These are phyloP conservation scores for Megaceryle maxima DNA, from an alignment of 2,113 vertebrate genomes.

Conservation along the genomic window DNA sequence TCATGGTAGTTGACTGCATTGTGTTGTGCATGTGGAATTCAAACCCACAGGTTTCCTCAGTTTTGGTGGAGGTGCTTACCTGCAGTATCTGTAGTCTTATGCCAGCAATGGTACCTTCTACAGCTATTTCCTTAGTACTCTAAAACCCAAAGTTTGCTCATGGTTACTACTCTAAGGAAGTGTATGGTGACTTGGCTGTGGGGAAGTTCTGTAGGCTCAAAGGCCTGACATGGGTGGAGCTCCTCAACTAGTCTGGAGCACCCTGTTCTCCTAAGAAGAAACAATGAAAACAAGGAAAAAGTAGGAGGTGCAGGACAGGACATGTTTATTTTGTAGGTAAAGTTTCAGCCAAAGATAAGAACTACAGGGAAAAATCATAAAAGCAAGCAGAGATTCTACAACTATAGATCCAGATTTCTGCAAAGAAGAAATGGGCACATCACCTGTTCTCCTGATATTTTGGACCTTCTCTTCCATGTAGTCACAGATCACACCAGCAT, in stretches of 20 bases:
- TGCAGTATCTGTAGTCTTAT: neutral
- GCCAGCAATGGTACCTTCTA: neutral
- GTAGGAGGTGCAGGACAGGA: neutral
- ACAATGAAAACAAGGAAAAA: neutral
- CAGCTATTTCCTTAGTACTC: neutral
- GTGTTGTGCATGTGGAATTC: neutral
- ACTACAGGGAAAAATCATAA: neutral
- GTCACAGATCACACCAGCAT: conserved; percentile 85
- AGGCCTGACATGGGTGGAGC: neutral
- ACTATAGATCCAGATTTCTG: neutral
- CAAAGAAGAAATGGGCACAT: neutral
- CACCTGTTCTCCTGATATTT: conserved; percentile 58
- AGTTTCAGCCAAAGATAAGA: neutral
- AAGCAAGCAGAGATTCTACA: neutral
- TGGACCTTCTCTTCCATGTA: conserved; percentile 70
- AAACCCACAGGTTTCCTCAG: neutral
- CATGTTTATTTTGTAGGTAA: neutral
- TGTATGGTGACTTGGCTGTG: neutral
- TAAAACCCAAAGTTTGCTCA: neutral
- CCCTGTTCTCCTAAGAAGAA: neutral
- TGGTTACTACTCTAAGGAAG: neutral
- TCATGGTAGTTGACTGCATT: neutral
- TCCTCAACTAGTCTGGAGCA: neutral
- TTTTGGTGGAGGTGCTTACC: neutral
- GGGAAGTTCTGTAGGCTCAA: neutral